phyloP scores from a whole-genome alignment of 1,140 invertebrate species.

The Sminthurinus signatus region DNA sequence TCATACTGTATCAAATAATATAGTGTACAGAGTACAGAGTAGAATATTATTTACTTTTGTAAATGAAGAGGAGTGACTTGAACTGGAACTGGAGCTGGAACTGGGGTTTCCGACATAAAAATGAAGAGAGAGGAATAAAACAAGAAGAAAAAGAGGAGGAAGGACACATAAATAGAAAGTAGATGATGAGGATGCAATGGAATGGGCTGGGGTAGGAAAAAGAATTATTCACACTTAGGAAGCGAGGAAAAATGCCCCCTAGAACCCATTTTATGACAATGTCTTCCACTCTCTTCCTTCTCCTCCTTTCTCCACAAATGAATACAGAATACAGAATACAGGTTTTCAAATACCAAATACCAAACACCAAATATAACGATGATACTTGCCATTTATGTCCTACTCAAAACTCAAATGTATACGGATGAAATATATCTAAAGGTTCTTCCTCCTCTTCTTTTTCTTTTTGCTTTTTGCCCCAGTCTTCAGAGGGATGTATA shows the following conservation, averaged over 20 bases:
- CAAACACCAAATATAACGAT: conserved; percentile 29
- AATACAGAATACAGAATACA: no score
- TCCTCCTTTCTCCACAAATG: conserved; percentile 27
- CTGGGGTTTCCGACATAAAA: not conserved
- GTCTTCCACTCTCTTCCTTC: conserved; percentile 24
- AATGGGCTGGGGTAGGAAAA: not conserved
- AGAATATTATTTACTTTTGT: no score
- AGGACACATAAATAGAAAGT: not conserved
- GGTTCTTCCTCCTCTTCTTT: not conserved
- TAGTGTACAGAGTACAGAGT: no score
- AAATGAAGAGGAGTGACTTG: no score
- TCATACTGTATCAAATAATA: no score
- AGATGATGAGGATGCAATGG: not conserved
- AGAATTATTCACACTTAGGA: conserved; percentile 34
- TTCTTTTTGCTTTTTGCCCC: not conserved
- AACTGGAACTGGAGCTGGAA: no score
- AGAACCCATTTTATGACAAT: conserved; percentile 36
- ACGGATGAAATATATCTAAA: conserved; percentile 24
- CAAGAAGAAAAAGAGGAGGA: not conserved
- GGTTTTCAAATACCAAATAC: no score
- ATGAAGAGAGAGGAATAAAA: not conserved
- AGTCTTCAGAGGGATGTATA: not conserved
- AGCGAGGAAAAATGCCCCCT: conserved; percentile 14
- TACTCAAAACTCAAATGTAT: conserved; percentile 25
- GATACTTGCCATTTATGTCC: conserved; percentile 37